Evolutionary conservation across 2,888 invertebrate species (phyloP), one percentile per base, ranked within the genome.

Genomic region (Seladonia tumulorum): DNA sequence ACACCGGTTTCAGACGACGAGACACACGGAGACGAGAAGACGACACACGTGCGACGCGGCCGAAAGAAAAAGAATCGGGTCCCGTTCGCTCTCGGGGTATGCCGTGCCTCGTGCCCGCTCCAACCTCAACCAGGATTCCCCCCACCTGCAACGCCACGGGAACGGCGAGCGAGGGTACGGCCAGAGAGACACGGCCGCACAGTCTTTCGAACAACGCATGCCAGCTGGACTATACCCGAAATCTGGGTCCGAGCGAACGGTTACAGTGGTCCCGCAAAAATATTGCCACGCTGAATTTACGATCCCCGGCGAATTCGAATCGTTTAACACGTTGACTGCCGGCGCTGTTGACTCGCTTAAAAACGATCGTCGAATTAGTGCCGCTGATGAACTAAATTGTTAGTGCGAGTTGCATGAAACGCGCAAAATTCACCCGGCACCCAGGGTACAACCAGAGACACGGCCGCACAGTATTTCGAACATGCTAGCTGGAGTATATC

Each of bases 21-120:
- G 49, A 22, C 22, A 60, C 35, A 79, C 73, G 47, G 63, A 73
- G 45, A 74, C 82, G 87, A 90, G 90, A 63, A 16, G 60, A 63
- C 60, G 60, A 92, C 91, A 83, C 87, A 86, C 88, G 89, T 25
- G 45, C 87, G 84, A 79, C 81, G 79, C 77, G 82, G 68, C 53
- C 77, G 73, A 79, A 81, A 79, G 80, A 84, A 87, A 88, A 90
- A 88, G 86, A 89, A 83, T 91, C 83, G 76, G 39, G 77, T 45
- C 85, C 89, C 91, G 90, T 90, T 89, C 87, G 82, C 10, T 53
- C 83, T 78, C 83, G 79, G 88, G 80, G 82, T 88, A 86, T 84
- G 85, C 66, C 66, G 66, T 68, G 68, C 87, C 88, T 88, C 90
- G 92, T 88, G 90, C 86, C 87, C 87, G 80, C 79, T 79, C 63